Base-by-base conservation (phyloP, 2,797 vertebrate species). In the Pseudochromis fuscus region DNA sequence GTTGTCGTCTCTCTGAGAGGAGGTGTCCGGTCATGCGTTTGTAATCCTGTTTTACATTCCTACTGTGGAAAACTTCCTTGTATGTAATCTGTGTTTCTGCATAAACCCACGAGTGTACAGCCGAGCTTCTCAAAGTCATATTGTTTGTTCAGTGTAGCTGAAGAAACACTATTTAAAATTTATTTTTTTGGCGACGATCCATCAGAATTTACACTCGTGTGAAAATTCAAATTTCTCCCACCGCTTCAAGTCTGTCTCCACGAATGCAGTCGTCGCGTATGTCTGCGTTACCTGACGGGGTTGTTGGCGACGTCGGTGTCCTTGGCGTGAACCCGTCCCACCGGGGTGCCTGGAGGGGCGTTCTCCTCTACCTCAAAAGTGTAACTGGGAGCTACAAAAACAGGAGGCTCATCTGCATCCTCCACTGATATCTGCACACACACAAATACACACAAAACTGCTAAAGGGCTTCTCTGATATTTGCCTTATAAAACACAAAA, bases 241-340 rank as follows among this genome's bases (percentile, higher is more conserved):
- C 13, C 50, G 33, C 48, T 2, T 8, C 38, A 0, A 35, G 7
- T 46, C 13, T 57, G 31, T 53, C 37, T 40, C n/a, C n/a, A n/a
- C n/a, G n/a, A n/a, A n/a, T 2, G 33, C 4, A 42, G 23, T 58
- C 23, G 62, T 3, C 28, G 28, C 40, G 5, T 48, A n/a, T 8
- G 24, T 70, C 5, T 31, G 16, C 37, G 24, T 62, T 93, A 98
- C 98, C 96, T 97, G 90, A 99, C 94, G 6, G 95, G 95, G 51
- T 94, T 98, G 89, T 97, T 97, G 78, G 96, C 96, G 66, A 94
- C 94, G 64, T 99, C 97, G 0, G 96, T 96, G 86, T 99, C 98
- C 94, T 97, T 98, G 90, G 97, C 98, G 51, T 98, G 96, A 15
- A 98, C 97, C 74, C 96, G 95, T 24, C 98, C 97, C 83, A 99